phyloP scores from a whole-genome alignment of 1,140 invertebrate species.

The Agraylea sexmaculata region DNA sequence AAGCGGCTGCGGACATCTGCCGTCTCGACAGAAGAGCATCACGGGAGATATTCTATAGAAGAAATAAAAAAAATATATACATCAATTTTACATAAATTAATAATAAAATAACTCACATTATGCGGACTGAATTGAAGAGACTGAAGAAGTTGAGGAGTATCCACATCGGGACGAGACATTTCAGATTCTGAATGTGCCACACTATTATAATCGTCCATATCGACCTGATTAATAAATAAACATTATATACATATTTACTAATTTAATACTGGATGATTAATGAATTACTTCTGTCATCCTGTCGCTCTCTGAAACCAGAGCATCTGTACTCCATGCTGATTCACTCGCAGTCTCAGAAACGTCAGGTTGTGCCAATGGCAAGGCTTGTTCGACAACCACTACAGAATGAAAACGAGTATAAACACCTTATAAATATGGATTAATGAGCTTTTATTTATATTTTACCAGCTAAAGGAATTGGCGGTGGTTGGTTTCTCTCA shows the following conservation, averaged over 20 bases:
- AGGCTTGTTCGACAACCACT: constrained; percentile 17
- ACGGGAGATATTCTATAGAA: constrained; percentile 11
- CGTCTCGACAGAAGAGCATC: constrained; percentile 9
- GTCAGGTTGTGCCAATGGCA: constrained; percentile 40
- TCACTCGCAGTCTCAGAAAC: constrained; percentile 86
- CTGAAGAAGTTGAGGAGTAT: constrained; percentile 20
- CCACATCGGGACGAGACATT: constrained; percentile 30
- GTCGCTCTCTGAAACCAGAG: constrained; percentile 88
- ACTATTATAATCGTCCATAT: constrained; percentile 39
- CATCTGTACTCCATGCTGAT: constrained; percentile 93
- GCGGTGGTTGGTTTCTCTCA: constrained; percentile 33
- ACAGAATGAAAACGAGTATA: constrained; percentile 6
- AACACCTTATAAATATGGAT: neutral
- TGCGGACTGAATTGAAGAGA: constrained; percentile 12
- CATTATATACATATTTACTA: constrained; percentile 3
- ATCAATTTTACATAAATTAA: neutral
- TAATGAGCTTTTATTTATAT: constrained; percentile 1
- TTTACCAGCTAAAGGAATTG: constrained; percentile 14
- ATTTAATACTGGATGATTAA: neutral
- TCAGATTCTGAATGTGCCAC: constrained; percentile 37
- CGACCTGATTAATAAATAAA: constrained; percentile 26
- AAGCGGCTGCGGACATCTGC: constrained; percentile 8
- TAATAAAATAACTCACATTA: constrained; percentile 10
- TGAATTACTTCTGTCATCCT: constrained; percentile 60
- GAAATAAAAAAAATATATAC: neutral